phyloP scores from a whole-genome alignment of 2,113 vertebrate genomes.

The Laterallus jamaicensis region DNA sequence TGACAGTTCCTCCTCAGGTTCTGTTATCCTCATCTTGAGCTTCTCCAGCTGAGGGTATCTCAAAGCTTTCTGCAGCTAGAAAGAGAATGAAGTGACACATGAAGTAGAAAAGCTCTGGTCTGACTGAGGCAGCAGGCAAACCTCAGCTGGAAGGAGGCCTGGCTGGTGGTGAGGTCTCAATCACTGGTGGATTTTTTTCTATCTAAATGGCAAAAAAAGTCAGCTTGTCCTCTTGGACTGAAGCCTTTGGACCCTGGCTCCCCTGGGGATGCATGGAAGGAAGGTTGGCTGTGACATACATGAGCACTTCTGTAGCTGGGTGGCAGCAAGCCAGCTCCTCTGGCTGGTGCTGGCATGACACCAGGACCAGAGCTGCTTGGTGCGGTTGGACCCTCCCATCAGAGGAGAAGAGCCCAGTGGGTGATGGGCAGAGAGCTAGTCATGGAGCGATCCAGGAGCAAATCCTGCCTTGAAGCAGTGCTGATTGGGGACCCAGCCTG shows the following conservation, averaged over 20 bases:
- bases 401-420: background rate
- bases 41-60: background rate
- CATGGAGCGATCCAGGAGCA: background rate
- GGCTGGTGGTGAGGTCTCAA: background rate
- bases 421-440: background rate
- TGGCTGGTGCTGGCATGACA: background rate
- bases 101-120: background rate
- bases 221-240: background rate
- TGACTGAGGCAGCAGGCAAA: background rate
- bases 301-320: background rate
- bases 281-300: background rate
- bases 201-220: background rate
- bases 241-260: background rate
- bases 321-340: background rate
- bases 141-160: background rate
- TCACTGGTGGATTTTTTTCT: background rate
- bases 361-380: fast-evolving
- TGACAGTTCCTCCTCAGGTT: background rate
- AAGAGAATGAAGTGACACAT: background rate
- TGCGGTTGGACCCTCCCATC: background rate
- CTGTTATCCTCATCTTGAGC: background rate
- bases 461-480: background rate
- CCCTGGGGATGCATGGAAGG: background rate
- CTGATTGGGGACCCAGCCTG: background rate
- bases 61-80: background rate